Base-by-base conservation (phyloP, 1,140 invertebrate species). In the Aradophagus sp. region DNA sequence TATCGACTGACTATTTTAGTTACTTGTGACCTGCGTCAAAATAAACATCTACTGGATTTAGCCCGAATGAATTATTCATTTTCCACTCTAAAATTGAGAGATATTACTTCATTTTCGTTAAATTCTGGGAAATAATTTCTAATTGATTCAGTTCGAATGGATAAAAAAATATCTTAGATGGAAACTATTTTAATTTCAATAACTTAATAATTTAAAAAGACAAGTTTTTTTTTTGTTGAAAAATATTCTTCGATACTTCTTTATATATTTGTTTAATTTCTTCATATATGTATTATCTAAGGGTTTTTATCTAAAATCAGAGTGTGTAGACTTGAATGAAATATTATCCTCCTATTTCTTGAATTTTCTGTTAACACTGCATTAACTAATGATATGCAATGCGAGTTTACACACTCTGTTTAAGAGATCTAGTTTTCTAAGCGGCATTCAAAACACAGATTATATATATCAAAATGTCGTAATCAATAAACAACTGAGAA, bases 361-460 rank as follows among this genome's bases (percentile, higher is more conserved):
- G 4, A 27, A 23, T 23, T 23, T 5, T 23, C 20, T 23, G 20
- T 23, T 8, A 23, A 23, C 8, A 8, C n/a, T n/a, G 20, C 20
- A 23, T 23, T 2, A 32, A 31, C n/a, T 32, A 6, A 35, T 15
- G 14, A 26, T 10, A 31, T 13, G 5, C 5, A 34, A 23, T 2
- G 4, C 42, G 15, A 56, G 27, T 53, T 58, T 56, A 42, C 58
- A 59, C 45, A 44, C 56, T 38, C 39, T 66, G 73, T 38, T 75
- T 59, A 67, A 66, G 74, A 82, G 17, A 27, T 84, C 84, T 80
- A 81, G 56, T 58, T 80, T 47, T 84, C 78, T 81, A 86, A 84
- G 82, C 76, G 67, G 81, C 84, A 85, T 85, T 84, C 78, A 82
- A n/a, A n/a, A 76, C 39, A 83, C 61, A 80, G 68, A 68, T 70